These are phyloP conservation scores for Petrophora chlorosata DNA, from an alignment of 2,888 invertebrate species.

Conservation along the genomic window DNA sequence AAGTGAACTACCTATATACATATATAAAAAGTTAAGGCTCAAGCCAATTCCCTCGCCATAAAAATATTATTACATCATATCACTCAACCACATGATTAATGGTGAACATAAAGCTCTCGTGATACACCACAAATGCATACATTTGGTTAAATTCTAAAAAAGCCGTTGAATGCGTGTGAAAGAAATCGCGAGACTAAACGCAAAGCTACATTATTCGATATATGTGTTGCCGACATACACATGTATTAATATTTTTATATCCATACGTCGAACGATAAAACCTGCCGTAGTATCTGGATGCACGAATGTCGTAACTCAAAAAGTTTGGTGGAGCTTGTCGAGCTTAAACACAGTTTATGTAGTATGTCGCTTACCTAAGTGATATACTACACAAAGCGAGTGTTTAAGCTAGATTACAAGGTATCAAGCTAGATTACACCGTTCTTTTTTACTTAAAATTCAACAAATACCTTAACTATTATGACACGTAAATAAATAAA, in stretches of 20 bases:
- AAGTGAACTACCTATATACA: too few species aligned
- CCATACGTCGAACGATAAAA: constrained; percentile 64
- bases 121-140: constrained; percentile 11
- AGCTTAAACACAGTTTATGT: constrained; percentile 24
- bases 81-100: constrained; percentile 4
- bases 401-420: too few species aligned
- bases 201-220: constrained; percentile 46
- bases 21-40: too few species aligned
- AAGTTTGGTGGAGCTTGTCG: constrained; percentile 40
- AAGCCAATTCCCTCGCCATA: too few species aligned
- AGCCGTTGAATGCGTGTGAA: constrained; percentile 66
- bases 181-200: constrained; percentile 64
- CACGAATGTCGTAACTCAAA: constrained; percentile 69
- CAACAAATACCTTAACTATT: too few species aligned
- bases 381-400: too few species aligned
- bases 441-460: too few species aligned
- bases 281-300: constrained; percentile 53
- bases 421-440: too few species aligned
- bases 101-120: neutral
- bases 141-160: constrained; percentile 25
- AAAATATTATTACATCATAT: too few species aligned
- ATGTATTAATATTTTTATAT: constrained; percentile 59
- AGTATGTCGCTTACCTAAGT: neutral
- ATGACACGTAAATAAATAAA: too few species aligned
- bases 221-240: constrained; percentile 35